Base-by-base conservation (phyloP, 2,888 invertebrate species). In the Oasisia sp. region DNA sequence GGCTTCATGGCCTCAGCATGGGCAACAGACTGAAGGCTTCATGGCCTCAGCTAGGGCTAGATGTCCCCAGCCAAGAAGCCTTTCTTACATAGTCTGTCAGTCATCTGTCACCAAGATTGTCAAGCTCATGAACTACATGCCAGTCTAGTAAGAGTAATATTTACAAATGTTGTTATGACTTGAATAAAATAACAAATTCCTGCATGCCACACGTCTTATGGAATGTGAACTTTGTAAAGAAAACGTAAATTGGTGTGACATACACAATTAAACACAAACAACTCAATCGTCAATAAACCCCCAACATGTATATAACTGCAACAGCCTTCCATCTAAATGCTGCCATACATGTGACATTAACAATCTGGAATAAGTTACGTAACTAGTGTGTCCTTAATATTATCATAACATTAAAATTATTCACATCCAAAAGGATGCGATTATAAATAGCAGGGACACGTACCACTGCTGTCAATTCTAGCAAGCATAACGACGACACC, bases 141-240 rank as follows among this genome's bases (percentile, higher is more conserved):
- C 9, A 7, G n/a, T 19, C 27, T 74, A 27, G 74, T n/a, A 74
- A 74, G 7, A 74, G 74, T 27, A 27, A 74, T 27, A 27, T 74
- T 74, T 7, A 74, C 27, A 7, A 74, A 50, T 12, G 74, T 74
- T 74, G n/a, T n/a, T 74, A 74, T 27, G 19, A 27, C 19, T 74
- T 74, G 19, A 74, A 74, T 74, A 7, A 74, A 74, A 0, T 74
- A 74, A 74, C 74, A 74, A 74, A 74, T 74, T 19, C 27, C 11
- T 56, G 56, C 56, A 19, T 74, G n/a, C 74, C 27, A 74, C 74
- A 74, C 74, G 27, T 74, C 50, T 50, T 50, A 50, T 50, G 74
- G 74, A 74, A 74, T 74, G 74, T 74, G 74, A 74, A 74, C 27
- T 74, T 74, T 74, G 74, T 74, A 74, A 74, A 74, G 74, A 19